phyloP scores from a whole-genome alignment of 2,888 invertebrate genomes.

The Napeogenes inachia region DNA sequence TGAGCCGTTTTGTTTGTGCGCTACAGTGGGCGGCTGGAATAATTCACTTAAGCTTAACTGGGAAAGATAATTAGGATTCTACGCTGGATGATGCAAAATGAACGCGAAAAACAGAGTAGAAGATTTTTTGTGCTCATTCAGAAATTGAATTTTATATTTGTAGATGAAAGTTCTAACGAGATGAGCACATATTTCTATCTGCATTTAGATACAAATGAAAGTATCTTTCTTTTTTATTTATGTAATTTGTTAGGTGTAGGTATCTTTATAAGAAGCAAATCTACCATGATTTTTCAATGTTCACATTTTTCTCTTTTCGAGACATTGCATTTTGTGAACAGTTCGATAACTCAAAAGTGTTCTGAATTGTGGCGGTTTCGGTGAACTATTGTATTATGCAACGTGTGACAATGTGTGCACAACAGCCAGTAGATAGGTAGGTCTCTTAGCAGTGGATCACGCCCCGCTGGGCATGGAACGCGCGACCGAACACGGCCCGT shows the following conservation, averaged over 20 bases:
- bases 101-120: constrained; percentile 72
- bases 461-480: constrained; percentile 65
- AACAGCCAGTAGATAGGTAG: constrained; percentile 51
- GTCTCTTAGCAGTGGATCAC: constrained; percentile 68
- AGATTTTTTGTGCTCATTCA: constrained; percentile 75
- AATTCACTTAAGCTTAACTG: constrained; percentile 78
- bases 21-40: constrained; percentile 74
- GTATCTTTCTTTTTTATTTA: constrained; percentile 46
- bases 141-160: constrained; percentile 76
- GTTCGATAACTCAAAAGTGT: constrained; percentile 40
- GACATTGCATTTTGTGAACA: constrained; percentile 40
- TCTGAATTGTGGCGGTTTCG: constrained; percentile 47
- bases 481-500: constrained; percentile 71
- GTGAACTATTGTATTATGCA: constrained; percentile 55
- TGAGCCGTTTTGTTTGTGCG: constrained; percentile 71
- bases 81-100: constrained; percentile 75
- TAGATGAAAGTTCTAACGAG: constrained; percentile 72
- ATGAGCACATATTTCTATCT: constrained; percentile 59
- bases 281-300: constrained; percentile 20
- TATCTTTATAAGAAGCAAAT: constrained; percentile 29
- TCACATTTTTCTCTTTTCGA: constrained; percentile 32
- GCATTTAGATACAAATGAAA: constrained; percentile 56
- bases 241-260: constrained; percentile 45
- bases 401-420: constrained; percentile 57
- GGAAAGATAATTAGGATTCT: constrained; percentile 78